These are phyloP conservation scores for Halyomorpha halys DNA, from an alignment of 1,140 invertebrate genomes.

Conservation along the genomic window DNA sequence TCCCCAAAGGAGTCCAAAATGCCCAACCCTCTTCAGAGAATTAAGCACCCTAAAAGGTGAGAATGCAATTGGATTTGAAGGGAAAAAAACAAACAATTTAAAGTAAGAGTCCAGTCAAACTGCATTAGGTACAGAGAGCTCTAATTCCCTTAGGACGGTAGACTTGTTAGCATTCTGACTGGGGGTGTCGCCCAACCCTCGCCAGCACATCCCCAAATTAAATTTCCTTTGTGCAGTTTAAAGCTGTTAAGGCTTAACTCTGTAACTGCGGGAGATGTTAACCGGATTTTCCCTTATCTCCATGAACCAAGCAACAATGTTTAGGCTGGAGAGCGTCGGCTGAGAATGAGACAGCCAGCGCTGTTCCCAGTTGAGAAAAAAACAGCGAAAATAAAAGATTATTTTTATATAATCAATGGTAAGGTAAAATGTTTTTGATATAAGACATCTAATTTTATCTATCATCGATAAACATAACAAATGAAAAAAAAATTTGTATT, in stretches of 20 bases:
- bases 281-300: slow-evolving; percentile 16
- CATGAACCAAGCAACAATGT: slow-evolving; percentile 10
- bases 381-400: too few relatives aligned
- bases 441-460: too few relatives aligned
- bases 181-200: not conserved
- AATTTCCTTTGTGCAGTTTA: slow-evolving; percentile 19
- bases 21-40: too few relatives aligned
- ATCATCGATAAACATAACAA: too few relatives aligned
- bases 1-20: too few relatives aligned
- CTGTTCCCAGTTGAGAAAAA: too few relatives aligned
- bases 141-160: slow-evolving; percentile 4
- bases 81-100: slow-evolving; percentile 10
- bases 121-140: not conserved
- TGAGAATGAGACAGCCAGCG: too few relatives aligned
- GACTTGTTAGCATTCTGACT: slow-evolving; percentile 5
- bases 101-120: slow-evolving; percentile 1
- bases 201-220: not conserved
- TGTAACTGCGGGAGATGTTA: slow-evolving; percentile 13
- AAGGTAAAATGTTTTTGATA: too few relatives aligned
- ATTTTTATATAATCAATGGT: too few relatives aligned
- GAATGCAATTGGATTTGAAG: not conserved
- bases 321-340: not conserved
- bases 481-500: too few relatives aligned
- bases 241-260: slow-evolving; percentile 17
- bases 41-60: too few relatives aligned